Base-by-base conservation (phyloP, 2,888 invertebrate species). In the Caenorhabditis macrosperma region DNA sequence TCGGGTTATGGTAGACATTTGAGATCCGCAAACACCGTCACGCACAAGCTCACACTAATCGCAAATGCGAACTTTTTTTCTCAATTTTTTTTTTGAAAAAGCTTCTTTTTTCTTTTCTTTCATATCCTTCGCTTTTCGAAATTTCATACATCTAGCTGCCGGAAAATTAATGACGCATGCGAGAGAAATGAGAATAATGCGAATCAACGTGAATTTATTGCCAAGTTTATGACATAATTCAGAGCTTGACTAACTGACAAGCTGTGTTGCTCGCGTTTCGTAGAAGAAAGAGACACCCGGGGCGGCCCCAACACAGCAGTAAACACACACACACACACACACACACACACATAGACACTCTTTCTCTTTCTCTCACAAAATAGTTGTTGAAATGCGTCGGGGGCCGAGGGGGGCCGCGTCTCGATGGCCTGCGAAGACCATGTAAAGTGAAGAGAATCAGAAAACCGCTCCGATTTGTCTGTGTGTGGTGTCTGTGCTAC, bases 401-500 rank as follows among this genome's bases (percentile, higher is more conserved):
- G 63, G 72, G 64, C 57, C 57, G 57, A 46, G 30, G 71, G 63
- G 48, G 24, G 38, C 54, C 54, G 61, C 71, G 61, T 71, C 55
- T 71, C 54, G 54, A 61, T 63, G 55, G 61, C 20, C 63, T 24
- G 15, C 0, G 64, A 50, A 72, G n/a, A 72, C 46, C 64, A 22
- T 30, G 54, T 20, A 26, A 64, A 64, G 17, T 12, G 28, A 3
- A 35, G 72, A 57, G 61, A 54, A 55, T 46, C 55, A 54, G 63
- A 72, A 63, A 64, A 72, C 48, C 71, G 72, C 71, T 72, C 72
- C 72, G 72, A 72, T 72, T 72, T 72, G 72, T 72, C 72, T 63
- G 54, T 72, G 71, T 72, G 72, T 72, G 68, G 68, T 68, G 68
- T 68, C 68, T 68, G 68, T 68, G 69, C 69, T 69, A 52, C 69